Base-by-base conservation (phyloP, 2,113 vertebrate species). In the Burhinus oedicnemus region DNA sequence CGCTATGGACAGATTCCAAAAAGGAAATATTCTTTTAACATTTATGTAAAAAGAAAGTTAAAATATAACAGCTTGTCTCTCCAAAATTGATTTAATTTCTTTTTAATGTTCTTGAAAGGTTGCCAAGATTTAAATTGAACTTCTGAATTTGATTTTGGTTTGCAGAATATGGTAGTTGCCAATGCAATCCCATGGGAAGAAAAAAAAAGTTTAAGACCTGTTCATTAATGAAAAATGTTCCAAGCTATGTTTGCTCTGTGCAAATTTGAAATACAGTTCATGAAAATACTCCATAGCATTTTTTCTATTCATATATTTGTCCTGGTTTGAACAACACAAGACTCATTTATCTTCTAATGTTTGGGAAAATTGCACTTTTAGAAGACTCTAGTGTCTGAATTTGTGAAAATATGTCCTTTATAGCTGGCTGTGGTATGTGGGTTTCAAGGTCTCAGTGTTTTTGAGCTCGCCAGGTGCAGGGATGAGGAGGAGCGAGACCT, bases 111-210 rank as follows among this genome's bases (percentile, higher is more conserved):
- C 71, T 87, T 97, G 96, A 93, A 97, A 69, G 10, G 3, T 94
- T 96, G 83, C 93, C 97, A 97, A 90, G 64, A 49, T 97, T 97
- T 98, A 97, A 97, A 97, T 79, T 89, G 87, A 93, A 95, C 45
- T 96, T 89, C 75, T 90, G 64, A 95, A 94, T 97, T 95, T 7
- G 3, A 93, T 96, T 95, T 89, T 77, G 32, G 55, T 93, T 87
- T 91, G 65, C 95, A 92, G 47, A 89, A 79, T 80, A 96, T 90
- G 51, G 64, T 92, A 91, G 90, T 95, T 95, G 36, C 51, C 45
- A 71, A 82, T 15, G 23, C 4, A 75, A 49, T 51, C 52, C 65
- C 36, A 79, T 83, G 4, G 16, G 17, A 76, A 58, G 4, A 2
- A 75, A 42, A 45, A 74, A 79, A 60, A 92, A 36, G 4, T 92